A percentile compares a stretch with the other conserved stretches of the same genome.
phyloP scores from a whole-genome alignment of 2,888 invertebrate genomes.

The Drosophila robusta region DNA sequence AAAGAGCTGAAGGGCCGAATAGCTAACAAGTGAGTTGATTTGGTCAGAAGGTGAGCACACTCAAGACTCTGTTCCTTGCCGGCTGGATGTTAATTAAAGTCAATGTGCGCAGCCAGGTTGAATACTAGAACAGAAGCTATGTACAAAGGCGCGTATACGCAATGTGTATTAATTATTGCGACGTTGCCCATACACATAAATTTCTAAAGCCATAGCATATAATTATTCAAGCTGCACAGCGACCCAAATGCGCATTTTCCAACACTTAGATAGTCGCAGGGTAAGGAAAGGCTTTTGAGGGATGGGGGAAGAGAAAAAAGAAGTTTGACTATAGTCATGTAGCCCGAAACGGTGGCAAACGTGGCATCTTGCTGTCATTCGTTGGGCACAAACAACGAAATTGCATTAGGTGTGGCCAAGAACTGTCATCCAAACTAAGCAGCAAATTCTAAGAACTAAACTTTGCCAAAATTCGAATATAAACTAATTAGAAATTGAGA shows the following conservation, averaged over 20 bases:
- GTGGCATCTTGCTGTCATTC: slow-evolving; percentile 36
- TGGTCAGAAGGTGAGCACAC: slow-evolving; percentile 10
- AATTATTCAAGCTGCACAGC: slow-evolving; percentile 27
- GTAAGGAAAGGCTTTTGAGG: background rate
- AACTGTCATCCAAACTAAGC: slow-evolving; percentile 19
- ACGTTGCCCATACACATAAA: slow-evolving; percentile 10
- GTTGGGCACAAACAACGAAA: slow-evolving; percentile 48
- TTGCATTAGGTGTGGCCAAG: slow-evolving; percentile 41
- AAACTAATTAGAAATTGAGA: slow-evolving; percentile 38
- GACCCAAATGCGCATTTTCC: slow-evolving; percentile 29
- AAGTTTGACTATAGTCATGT: background rate
- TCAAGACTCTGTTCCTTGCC: background rate
- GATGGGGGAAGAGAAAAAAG: background rate
- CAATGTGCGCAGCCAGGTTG: slow-evolving; percentile 17
- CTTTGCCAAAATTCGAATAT: slow-evolving; percentile 11
- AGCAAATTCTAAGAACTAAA: background rate
- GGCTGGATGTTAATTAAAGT: slow-evolving; percentile 32
- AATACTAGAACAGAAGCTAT: background rate
- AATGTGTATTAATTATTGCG: slow-evolving; percentile 43
- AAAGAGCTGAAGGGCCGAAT: background rate
- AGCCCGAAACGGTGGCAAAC: slow-evolving; percentile 19
- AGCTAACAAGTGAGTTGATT: background rate
- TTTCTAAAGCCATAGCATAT: slow-evolving; percentile 24
- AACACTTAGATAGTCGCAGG: background rate
- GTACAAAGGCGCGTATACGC: slow-evolving; percentile 39